Evolutionary conservation across 92 coral and sea anemone genomes (phyloP).

Genomic region (Virgularia gustaviana): DNA sequence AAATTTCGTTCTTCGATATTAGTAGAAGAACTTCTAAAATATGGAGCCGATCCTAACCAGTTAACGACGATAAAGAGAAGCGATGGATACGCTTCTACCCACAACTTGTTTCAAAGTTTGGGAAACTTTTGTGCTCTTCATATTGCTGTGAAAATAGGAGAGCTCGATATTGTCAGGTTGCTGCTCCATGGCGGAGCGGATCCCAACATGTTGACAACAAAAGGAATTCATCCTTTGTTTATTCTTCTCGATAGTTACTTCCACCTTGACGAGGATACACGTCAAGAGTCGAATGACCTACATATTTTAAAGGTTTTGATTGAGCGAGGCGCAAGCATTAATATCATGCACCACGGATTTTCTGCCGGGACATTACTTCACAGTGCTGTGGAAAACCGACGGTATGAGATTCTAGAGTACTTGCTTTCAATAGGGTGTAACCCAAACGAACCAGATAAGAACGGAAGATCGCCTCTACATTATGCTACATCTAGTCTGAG

Average conservation of each 20-base stretch:
- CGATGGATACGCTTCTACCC: background rate
- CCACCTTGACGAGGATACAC: background rate
- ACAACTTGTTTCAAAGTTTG: background rate
- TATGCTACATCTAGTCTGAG: background rate
- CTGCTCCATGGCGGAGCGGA: conserved; percentile 32
- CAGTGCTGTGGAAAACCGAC: background rate
- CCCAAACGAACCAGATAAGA: conserved; percentile 4
- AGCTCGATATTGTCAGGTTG: background rate
- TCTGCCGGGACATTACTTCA: background rate
- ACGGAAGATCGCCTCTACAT: conserved; percentile 21
- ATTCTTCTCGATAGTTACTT: background rate
- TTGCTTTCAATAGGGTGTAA: conserved; percentile 21
- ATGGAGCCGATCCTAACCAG: conserved; percentile 10
- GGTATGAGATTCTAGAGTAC: background rate
- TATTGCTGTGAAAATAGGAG: background rate
- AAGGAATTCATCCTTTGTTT: conserved; percentile 5
- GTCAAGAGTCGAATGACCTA: conserved; percentile 3
- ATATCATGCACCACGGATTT: background rate
- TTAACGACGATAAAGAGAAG: background rate
- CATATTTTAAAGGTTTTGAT: conserved; percentile 14
- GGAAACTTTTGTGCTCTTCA: conserved; percentile 10
- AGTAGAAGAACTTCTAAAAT: conserved; percentile 21
- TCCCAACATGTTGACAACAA: conserved; percentile 20
- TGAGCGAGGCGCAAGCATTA: conserved; percentile 11
- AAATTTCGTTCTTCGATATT: background rate